These are phyloP conservation scores for Therioaphis trifolii DNA, from an alignment of 2,888 invertebrate genomes.

Conservation along the genomic window DNA sequence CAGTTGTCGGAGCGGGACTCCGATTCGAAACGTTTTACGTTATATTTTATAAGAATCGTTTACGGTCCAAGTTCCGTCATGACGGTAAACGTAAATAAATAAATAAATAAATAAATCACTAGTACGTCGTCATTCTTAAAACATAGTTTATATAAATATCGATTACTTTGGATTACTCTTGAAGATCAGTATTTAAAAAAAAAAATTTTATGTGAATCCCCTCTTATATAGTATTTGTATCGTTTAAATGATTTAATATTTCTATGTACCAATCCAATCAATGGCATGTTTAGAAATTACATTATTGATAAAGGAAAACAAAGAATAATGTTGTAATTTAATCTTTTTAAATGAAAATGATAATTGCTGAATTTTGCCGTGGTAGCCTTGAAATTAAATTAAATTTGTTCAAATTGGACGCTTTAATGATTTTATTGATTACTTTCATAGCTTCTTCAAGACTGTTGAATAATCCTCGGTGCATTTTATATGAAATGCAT, in stretches of 20 bases:
- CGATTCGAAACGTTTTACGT: background rate
- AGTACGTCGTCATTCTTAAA: conserved; percentile 43
- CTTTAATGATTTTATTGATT: no score
- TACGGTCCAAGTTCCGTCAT: conserved; percentile 54
- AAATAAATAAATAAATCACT: conserved; percentile 23
- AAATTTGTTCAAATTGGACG: background rate
- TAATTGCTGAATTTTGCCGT: background rate
- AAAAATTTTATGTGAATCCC: background rate
- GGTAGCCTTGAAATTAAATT: background rate
- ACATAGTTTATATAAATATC: conserved; percentile 41
- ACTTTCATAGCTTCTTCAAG: no score
- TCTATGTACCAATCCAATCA: background rate
- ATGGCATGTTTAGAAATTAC: background rate
- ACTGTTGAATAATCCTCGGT: no score
- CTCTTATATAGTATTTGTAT: background rate
- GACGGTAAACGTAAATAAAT: conserved; percentile 14
- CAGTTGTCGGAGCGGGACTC: conserved; percentile 33
- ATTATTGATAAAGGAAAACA: background rate
- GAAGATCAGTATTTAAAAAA: background rate
- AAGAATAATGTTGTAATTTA: background rate
- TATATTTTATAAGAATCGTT: conserved; percentile 36
- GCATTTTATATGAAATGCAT: no score
- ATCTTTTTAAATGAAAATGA: background rate
- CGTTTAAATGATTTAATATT: background rate
- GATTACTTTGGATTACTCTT: conserved; percentile 1